Percentiles rank a stretch among this genome's conserved stretches.
Conservation (phyloP, 2,797 vertebrate genomes). For the Gorsachius magnificus region DNA sequence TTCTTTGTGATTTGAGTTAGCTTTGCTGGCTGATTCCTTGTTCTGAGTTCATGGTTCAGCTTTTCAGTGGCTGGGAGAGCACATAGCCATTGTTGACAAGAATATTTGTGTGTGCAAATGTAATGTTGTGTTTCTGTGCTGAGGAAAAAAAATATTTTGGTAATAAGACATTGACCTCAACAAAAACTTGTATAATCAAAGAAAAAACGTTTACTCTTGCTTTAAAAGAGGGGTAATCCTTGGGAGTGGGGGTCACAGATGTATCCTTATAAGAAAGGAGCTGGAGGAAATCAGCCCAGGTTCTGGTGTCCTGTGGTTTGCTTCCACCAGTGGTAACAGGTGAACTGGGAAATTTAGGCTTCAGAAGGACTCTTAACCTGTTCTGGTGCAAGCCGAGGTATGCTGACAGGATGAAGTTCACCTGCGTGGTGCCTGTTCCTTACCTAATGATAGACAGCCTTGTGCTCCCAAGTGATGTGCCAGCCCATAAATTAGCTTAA, state of each 20-base stretch:
- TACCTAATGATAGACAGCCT: neutral
- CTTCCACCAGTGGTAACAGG: accelerated
- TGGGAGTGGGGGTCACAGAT: neutral
- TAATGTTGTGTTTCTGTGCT: neutral
- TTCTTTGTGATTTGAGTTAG: neutral
- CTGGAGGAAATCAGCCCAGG: neutral
- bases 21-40: neutral
- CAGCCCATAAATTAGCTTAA: neutral
- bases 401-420: neutral
- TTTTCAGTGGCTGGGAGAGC: neutral
- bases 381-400: neutral
- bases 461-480: neutral
- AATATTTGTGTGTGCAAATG: neutral
- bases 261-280: neutral
- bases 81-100: accelerated
- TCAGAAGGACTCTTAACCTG: accelerated
- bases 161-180: neutral
- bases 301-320: neutral
- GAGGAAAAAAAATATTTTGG: neutral
- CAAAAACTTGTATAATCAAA: neutral
- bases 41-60: neutral
- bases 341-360: neutral
- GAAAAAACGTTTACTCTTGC: neutral
- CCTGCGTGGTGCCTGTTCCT: accelerated
- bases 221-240: neutral